These are phyloP conservation scores for Dermolepida albohirtum DNA, from an alignment of 2,888 invertebrate species.

Conservation along the genomic window DNA sequence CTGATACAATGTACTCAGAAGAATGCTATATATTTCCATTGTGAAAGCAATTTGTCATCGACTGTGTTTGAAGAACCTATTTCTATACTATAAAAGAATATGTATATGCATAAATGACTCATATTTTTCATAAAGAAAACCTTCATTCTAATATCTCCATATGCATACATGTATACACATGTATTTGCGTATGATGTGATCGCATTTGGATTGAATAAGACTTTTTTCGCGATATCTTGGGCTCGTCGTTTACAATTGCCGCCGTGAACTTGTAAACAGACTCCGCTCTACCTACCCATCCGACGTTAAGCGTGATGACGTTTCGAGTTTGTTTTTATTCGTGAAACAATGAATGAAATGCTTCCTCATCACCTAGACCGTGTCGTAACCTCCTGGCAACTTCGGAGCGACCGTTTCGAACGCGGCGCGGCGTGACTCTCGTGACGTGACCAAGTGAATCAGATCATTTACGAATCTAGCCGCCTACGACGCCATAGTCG, in stretches of 20 bases:
- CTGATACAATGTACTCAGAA: too few species aligned
- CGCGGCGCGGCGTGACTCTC: constrained; percentile 27
- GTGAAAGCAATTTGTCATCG: too few species aligned
- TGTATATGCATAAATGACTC: too few species aligned
- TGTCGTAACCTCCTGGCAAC: constrained; percentile 7
- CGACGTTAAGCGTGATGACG: constrained; percentile 8
- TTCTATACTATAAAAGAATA: too few species aligned
- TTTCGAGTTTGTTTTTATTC: constrained; percentile 11
- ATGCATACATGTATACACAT: too few species aligned
- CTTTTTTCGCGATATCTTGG: not conserved
- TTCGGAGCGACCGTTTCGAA: constrained; percentile 3
- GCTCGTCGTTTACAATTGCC: not conserved
- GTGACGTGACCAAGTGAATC: constrained; percentile 33
- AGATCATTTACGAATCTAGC: constrained; percentile 32
- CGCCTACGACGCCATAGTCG: constrained; percentile 26
- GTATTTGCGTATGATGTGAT: too few species aligned
- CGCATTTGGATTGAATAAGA: too few species aligned
- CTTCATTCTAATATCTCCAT: too few species aligned
- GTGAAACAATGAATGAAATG: constrained; percentile 29
- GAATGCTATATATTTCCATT: too few species aligned
- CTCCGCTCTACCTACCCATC: constrained; percentile 10
- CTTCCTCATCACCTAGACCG: not conserved
- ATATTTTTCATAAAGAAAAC: too few species aligned
- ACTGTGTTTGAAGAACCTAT: too few species aligned
- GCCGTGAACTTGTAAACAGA: constrained; percentile 27